Base-by-base conservation (phyloP, 2,113 vertebrate genomes). In the Clinocottus analis region DNA sequence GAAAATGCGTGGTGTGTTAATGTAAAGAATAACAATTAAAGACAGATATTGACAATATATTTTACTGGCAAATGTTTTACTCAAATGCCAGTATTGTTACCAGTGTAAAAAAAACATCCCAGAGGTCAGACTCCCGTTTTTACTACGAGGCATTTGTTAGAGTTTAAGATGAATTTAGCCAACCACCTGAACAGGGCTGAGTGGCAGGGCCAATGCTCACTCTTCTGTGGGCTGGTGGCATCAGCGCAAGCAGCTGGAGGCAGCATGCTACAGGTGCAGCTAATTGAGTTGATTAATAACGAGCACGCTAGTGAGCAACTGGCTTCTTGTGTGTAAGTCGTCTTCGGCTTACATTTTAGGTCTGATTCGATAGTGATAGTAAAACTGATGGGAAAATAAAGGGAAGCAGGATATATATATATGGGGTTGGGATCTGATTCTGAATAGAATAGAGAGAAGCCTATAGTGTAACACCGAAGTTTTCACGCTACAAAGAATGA, bases 281-380 rank as follows among this genome's bases (percentile, higher is more conserved):
- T 80, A 39, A 67, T 23, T 39, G 33, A 49, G 31, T 67, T 72
- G 17, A 59, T 41, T 55, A 27, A 7, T 7, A 53, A 58, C 39
- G 13, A 37, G 27, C 39, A 59, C 31, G 37, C 21, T 64, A 64
- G 45, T 49, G 49, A 72, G 60, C 45, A 37, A 35, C 27, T 43
- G 53, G 21, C 51, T n/a, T 33, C 45, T 25, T 17, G 53, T 71
- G 47, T 63, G 21, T 16, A 23, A 3, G 9, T 49, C 4, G 37
- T 65, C 72, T 72, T 47, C 7, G 67, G 66, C 59, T 73, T 62
- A 62, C 13, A 3, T 43, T 33, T 64, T 23, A 33, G 29, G 29
- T 11, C 66, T 80, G 39, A 80, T 66, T 65, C 12, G 61, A 66
- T 39, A 19, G 49, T 79, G 61, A n/a, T n/a, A n/a, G n/a, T n/a